phyloP scores from a whole-genome alignment of 2,113 vertebrate genomes.

The Sinocyclocheilus anophthalmus region DNA sequence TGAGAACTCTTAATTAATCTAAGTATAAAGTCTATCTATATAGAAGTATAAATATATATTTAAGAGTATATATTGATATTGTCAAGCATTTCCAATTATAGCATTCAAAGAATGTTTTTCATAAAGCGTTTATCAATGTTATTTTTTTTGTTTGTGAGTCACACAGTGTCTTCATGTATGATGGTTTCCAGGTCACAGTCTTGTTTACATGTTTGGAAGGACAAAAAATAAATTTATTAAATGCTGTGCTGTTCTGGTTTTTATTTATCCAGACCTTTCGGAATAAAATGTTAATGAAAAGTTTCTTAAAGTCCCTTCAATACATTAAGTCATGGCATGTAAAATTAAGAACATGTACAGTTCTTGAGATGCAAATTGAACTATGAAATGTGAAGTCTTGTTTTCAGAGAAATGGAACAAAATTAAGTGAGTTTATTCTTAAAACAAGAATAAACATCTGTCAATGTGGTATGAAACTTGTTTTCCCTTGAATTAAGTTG shows the following conservation, averaged over 20 bases:
- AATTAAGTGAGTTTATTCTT: too few relatives aligned
- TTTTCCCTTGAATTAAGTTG: too few relatives aligned
- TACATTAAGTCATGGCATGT: too few relatives aligned
- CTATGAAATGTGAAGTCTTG: too few relatives aligned
- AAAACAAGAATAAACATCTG: too few relatives aligned
- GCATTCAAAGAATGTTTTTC: constrained; percentile 60
- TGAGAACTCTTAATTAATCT: constrained; percentile 45
- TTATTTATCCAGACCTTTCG: background rate
- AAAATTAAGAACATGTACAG: too few relatives aligned
- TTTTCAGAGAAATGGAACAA: too few relatives aligned
- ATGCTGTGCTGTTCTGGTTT: constrained; percentile 56
- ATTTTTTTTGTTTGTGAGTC: constrained; percentile 66
- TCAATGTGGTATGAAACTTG: too few relatives aligned
- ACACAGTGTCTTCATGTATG: constrained; percentile 71
- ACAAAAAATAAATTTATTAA: constrained; percentile 74
- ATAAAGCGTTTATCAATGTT: constrained; percentile 46
- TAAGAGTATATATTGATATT: constrained; percentile 72
- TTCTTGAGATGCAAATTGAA: too few relatives aligned
- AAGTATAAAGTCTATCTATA: constrained; percentile 64
- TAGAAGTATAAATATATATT: constrained; percentile 70
- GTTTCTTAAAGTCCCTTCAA: too few relatives aligned
- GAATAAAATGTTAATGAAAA: background rate
- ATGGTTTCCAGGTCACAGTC: constrained; percentile 75
- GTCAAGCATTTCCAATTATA: constrained; percentile 73
- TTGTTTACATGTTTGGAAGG: constrained; percentile 76